phyloP scores from a whole-genome alignment of 2,113 vertebrate species.

The Pelusios castaneus region DNA sequence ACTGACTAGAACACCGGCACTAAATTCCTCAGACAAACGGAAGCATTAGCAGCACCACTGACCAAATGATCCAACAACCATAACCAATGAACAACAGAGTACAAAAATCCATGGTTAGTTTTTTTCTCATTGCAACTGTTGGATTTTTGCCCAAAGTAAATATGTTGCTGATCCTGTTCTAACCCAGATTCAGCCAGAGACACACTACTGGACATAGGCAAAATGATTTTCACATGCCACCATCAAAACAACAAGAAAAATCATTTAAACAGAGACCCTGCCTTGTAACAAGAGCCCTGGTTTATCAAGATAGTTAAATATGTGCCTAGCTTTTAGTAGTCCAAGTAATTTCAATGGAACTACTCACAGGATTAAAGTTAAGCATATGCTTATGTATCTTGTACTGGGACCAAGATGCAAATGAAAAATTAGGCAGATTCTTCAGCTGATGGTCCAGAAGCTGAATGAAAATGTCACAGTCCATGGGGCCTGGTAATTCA shows the following conservation, averaged over 20 bases:
- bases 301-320: background rate
- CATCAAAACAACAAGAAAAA: background rate
- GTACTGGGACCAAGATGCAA: background rate
- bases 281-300: background rate
- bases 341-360: background rate
- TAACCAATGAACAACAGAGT: fast-evolving
- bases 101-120: background rate
- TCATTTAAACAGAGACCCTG: fast-evolving
- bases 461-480: background rate
- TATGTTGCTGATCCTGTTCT: background rate
- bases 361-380: background rate
- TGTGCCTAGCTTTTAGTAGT: background rate
- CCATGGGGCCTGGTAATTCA: background rate
- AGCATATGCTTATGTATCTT: background rate
- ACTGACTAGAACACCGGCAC: background rate
- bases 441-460: background rate
- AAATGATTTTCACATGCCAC: background rate
- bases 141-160: background rate
- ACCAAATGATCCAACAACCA: background rate
- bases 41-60: background rate
- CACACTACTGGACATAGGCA: background rate
- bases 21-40: background rate
- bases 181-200: background rate
- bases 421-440: background rate
- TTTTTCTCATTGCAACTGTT: background rate